Base-by-base conservation (phyloP, 2,888 invertebrate species). In the Acanthosepion esculentum region DNA sequence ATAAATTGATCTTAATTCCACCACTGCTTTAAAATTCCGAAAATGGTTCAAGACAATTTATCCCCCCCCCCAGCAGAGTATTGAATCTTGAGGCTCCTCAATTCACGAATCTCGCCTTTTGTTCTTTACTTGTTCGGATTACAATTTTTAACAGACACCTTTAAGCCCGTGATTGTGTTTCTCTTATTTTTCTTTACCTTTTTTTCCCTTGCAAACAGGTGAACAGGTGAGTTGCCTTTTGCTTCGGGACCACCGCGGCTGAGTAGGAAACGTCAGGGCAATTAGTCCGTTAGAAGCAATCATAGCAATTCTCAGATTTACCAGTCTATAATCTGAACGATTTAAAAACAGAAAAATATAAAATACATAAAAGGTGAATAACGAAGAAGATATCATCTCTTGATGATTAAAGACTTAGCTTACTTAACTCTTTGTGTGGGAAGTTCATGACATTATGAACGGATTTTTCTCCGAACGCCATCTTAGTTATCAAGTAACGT, bases 341-440 rank as follows among this genome's bases (percentile, higher is more conserved):
- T 7, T 78, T 78, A n/a, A 8, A 50, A 50, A 15, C 41, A 41
- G 2, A 41, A 41, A 41, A 41, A 41, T 41, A 41, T 41, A 41
- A 41, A 26, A 5, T 8, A 2, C 15, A 59, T 23, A 29, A 64
- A 29, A 78, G n/a, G 10, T 10, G 18, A n/a, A 78, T 33, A 78
- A 78, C 12, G 12, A 15, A 78, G n/a, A 78, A 78, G n/a, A 78
- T 78, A 78, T 78, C 5, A n/a, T n/a, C n/a, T 33, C 78, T 33
- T 78, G n/a, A n/a, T 78, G n/a, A 78, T 78, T 78, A 78, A n/a
- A 78, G 78, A 78, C 78, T 78, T 78, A 78, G 78, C n/a, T 78
- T 78, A 78, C 78, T 78, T 78, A 78, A 78, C 78, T 33, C 78
- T n/a, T 78, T 78, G 78, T 78, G 15, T 33, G n/a, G 15, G 18